Evolutionary conservation across 2,797 vertebrate species (phyloP).

Genomic region (Lepilemur septentrionalis): DNA sequence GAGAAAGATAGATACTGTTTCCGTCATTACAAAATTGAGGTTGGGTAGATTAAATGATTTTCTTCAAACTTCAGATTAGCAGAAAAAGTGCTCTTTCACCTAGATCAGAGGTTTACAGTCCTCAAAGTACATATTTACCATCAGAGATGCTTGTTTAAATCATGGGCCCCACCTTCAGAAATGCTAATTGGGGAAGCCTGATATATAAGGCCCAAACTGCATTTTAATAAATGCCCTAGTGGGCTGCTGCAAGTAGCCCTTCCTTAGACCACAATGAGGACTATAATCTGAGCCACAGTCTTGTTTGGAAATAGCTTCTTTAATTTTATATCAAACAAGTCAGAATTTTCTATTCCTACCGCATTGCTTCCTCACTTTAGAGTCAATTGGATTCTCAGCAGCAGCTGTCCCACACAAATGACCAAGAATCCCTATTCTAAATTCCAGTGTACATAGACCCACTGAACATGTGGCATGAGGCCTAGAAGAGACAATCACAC

Average conservation of each 20-base stretch:
- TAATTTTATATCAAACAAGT: not conserved
- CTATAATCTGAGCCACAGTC: not conserved
- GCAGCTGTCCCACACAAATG: not conserved
- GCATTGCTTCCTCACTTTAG: not conserved
- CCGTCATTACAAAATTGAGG: conserved; percentile 11
- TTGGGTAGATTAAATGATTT: not conserved
- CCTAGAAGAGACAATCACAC: not conserved
- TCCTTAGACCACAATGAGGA: not conserved
- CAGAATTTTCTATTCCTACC: not conserved
- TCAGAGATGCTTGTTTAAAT: not conserved
- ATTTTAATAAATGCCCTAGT: not conserved
- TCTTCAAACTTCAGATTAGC: not conserved
- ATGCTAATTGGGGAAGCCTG: not conserved
- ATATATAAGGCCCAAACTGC: not conserved
- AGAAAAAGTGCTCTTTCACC: not conserved
- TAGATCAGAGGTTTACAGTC: not conserved
- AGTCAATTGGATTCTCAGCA: not conserved
- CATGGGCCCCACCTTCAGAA: not conserved
- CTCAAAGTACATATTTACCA: not conserved
- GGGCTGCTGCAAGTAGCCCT: not conserved
- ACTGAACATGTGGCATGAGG: not conserved
- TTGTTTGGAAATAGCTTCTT: not conserved
- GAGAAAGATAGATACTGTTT: not conserved
- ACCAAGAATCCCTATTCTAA: not conserved
- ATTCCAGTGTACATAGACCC: not conserved